phyloP scores from a whole-genome alignment of 2,797 vertebrate genomes.

The Sebastes diaconus region DNA sequence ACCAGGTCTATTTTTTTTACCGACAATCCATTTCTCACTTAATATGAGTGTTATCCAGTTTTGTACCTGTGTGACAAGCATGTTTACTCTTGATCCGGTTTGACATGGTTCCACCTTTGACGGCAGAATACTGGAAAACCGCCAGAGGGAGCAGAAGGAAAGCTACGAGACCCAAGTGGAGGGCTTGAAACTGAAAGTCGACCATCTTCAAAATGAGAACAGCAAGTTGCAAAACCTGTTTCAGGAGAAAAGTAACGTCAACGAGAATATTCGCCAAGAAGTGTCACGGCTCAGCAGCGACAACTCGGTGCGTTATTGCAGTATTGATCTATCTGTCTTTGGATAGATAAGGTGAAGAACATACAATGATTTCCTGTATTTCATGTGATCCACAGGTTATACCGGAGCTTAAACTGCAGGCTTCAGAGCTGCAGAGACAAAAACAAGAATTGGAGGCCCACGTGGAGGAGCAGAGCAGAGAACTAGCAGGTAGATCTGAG shows the following conservation, averaged over 20 bases:
- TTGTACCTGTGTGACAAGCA: not conserved
- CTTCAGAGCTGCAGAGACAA: slow-evolving; percentile 91
- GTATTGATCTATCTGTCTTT: not conserved
- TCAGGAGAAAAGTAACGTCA: slow-evolving; percentile 90
- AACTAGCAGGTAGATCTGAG: slow-evolving; percentile 82
- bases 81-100: not conserved
- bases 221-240: slow-evolving; percentile 90
- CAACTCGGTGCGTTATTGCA: slow-evolving; percentile 84
- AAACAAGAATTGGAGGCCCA: slow-evolving; percentile 88
- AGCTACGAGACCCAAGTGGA: slow-evolving; percentile 88
- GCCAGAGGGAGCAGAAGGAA: slow-evolving; percentile 90
- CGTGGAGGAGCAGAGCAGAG: slow-evolving; percentile 81
- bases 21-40: not conserved
- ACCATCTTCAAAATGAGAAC: slow-evolving; percentile 91
- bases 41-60: not conserved
- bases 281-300: slow-evolving; percentile 89
- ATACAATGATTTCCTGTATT: not conserved
- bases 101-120: not conserved
- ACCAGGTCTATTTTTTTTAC: slow-evolving; percentile 81
- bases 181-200: slow-evolving; percentile 87
- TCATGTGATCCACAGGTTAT: slow-evolving; percentile 83
- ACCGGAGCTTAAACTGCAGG: slow-evolving; percentile 89
- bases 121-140: slow-evolving; percentile 88
- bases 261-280: slow-evolving; percentile 89
- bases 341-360: not conserved